These are phyloP conservation scores for Anguilla anguilla DNA, from an alignment of 2,797 vertebrate genomes.

Conservation along the genomic window DNA sequence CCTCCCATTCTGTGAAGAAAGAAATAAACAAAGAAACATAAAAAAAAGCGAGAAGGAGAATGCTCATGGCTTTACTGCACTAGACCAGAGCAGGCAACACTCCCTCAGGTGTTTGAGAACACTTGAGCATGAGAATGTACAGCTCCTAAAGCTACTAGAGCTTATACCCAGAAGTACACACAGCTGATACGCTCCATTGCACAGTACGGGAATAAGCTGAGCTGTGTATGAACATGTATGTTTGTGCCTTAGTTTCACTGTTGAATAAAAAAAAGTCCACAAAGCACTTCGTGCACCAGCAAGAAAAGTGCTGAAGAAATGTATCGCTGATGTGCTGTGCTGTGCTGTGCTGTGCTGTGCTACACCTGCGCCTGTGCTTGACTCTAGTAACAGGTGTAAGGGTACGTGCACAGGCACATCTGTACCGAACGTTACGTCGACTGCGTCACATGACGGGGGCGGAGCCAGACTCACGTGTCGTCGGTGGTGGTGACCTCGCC, in stretches of 20 bases:
- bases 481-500: slow-evolving; percentile 83
- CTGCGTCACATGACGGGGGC: not conserved
- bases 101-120: not conserved
- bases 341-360: not conserved
- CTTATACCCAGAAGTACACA: not conserved
- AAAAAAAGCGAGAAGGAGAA: slow-evolving; percentile 17
- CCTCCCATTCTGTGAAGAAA: slow-evolving; percentile 86
- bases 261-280: too few relatives aligned
- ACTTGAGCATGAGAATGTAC: not conserved
- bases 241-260: too few relatives aligned
- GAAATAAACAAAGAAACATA: not conserved
- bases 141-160: not conserved
- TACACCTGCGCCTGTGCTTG: not conserved
- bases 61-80: too few relatives aligned
- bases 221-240: not conserved
- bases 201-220: not conserved
- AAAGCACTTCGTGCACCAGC: too few relatives aligned
- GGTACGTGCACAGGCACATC: not conserved
- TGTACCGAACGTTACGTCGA: not conserved
- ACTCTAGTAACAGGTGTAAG: not conserved
- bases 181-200: not conserved
- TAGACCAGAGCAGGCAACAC: not conserved
- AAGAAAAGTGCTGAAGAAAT: not conserved
- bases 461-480: slow-evolving; percentile 82
- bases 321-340: not conserved